Base-by-base conservation (phyloP, 1,140 invertebrate genomes). In the Apolygus lucorum region DNA sequence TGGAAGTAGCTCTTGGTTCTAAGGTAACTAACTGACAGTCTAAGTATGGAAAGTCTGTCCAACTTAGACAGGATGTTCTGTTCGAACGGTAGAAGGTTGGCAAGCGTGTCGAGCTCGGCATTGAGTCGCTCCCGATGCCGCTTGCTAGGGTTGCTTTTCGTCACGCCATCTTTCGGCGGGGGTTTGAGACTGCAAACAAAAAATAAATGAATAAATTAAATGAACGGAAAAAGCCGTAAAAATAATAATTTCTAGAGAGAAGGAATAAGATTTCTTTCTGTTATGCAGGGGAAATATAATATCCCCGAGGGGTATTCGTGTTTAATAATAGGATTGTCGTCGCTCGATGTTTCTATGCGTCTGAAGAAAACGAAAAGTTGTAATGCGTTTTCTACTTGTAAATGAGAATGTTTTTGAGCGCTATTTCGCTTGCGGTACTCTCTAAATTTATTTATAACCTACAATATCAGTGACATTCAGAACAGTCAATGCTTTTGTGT, bases 1-100 rank as follows among this genome's bases (percentile, higher is more conserved):
- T 98, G 95, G 83, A 99, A 99, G 83, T 98, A 98, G 81, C 93
- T 96, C 84, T 99, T 99, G 75, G 96, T 99, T 72, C 96, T 85
- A 72, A 99, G 87, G 81, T 98, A 99, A 81, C 93, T 96, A 80
- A 99, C 97, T 66, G 95, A 96, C 68, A 99, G 88, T 76, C 97
- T 85, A 68, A 99, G 86, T 74, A 99, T 98, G 76, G 95, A 97
- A 25, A 99, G 88, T 76, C 98, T 88, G 83, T 99, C 97, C 76
- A 99, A 83, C 83, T 99, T 98, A 77, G 93, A 95, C 63, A 99
- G 88, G 77, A 99, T 96, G 79, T 95, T 96, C 81, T 97, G 93
- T 80, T 99, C 96, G 83, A 97, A 99, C 72, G 97, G 97, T 76
- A 99, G 84, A 63, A 99, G 84, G 70, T 91, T 95, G n/a, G 97